Evolutionary conservation across 2,797 vertebrate genomes (phyloP).

Genomic region (Paguma larvata): DNA sequence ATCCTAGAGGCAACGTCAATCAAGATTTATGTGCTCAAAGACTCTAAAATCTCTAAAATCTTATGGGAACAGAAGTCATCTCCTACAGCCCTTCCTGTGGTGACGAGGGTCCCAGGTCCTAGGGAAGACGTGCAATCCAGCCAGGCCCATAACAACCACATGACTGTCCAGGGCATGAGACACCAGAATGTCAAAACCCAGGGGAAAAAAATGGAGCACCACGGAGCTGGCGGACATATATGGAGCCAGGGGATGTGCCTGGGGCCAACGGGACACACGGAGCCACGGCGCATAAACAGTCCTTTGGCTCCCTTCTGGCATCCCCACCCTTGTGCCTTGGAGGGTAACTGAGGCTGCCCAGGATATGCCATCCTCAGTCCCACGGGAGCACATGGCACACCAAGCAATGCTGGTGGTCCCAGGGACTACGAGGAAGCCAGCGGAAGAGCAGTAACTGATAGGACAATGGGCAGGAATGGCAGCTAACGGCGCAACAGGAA

Average conservation of each 20-base stretch:
- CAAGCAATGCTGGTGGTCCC: too few relatives aligned
- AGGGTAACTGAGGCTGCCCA: not conserved
- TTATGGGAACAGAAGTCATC: not conserved
- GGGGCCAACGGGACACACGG: not conserved
- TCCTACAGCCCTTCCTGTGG: rapidly evolving
- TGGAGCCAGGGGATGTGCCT: rapidly evolving
- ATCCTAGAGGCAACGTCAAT: not conserved
- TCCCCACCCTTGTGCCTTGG: too few relatives aligned
- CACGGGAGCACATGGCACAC: not conserved
- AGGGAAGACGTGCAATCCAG: not conserved
- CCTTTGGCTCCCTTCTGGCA: not conserved
- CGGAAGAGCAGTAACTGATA: rapidly evolving
- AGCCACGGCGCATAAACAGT: not conserved
- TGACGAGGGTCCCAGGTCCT: too few relatives aligned
- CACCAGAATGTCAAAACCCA: not conserved
- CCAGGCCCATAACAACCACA: too few relatives aligned
- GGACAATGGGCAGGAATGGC: not conserved
- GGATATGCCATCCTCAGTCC: not conserved
- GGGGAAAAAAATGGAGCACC: not conserved
- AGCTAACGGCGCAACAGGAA: not conserved
- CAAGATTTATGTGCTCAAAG: not conserved
- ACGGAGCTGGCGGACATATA: rapidly evolving
- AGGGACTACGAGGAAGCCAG: too few relatives aligned
- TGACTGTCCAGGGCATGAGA: not conserved
- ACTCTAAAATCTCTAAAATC: not conserved